A percentile compares a stretch with the other conserved stretches of the same genome.
Conservation (phyloP, 2,888 invertebrate genomes). For the Ganaspis brasiliensis region DNA sequence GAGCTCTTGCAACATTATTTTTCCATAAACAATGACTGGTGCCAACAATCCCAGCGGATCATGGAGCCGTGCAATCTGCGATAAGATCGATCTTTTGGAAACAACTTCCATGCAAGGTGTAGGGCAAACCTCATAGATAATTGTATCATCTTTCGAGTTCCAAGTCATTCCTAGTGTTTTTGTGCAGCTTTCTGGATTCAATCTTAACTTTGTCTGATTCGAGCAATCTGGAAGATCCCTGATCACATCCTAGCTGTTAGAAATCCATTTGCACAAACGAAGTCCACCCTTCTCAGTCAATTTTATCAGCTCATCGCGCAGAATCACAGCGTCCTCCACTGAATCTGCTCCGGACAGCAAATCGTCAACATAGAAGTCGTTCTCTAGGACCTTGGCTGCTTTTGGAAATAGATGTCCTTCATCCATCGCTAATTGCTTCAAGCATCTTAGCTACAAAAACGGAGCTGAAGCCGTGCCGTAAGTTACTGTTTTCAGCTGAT, state of each 20-base stretch:
- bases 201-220: too few species aligned
- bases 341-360: slow-evolving; percentile 22
- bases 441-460: slow-evolving; percentile 35
- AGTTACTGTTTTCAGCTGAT: slow-evolving; percentile 55
- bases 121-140: too few species aligned
- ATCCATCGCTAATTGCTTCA: neutral
- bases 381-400: neutral
- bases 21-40: neutral
- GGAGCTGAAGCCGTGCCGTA: slow-evolving; percentile 61
- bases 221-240: too few species aligned
- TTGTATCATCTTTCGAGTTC: too few species aligned
- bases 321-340: neutral
- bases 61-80: neutral
- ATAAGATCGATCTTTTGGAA: slow-evolving; percentile 4
- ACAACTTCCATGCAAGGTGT: too few species aligned
- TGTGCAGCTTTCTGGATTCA: too few species aligned
- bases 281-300: neutral
- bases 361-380: slow-evolving; percentile 54
- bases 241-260: neutral
- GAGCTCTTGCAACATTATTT: neutral
- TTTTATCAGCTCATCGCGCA: neutral
- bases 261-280: slow-evolving; percentile 1
- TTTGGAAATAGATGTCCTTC: neutral
- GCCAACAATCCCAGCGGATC: neutral
- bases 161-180: too few species aligned